Percentiles rank a stretch among this genome's conserved stretches.
These are phyloP conservation scores for Calephelis nemesis DNA, from an alignment of 1,140 invertebrate genomes.

Conservation along the genomic window DNA sequence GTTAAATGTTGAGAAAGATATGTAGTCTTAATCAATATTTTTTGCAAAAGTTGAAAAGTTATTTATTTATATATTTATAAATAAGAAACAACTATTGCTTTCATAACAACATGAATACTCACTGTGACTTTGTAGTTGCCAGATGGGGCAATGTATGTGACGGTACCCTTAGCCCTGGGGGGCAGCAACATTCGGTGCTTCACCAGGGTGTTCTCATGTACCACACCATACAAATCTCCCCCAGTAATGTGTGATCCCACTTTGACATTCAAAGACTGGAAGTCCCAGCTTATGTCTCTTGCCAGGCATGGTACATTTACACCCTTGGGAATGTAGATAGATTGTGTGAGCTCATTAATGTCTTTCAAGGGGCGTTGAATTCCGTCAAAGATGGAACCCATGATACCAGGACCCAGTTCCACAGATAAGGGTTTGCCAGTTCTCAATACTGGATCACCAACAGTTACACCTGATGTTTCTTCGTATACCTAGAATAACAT, in stretches of 20 bases:
- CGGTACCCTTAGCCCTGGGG: slow-evolving; percentile 96
- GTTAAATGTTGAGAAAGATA: no score
- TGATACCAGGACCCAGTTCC: slow-evolving; percentile 99
- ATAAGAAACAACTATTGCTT: no score
- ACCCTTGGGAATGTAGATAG: slow-evolving; percentile 99
- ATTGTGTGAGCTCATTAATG: slow-evolving; percentile 95
- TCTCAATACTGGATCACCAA: slow-evolving; percentile 98
- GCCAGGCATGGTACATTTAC: slow-evolving; percentile 95
- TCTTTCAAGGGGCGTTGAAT: slow-evolving; percentile 99
- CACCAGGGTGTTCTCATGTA: slow-evolving; percentile 98
- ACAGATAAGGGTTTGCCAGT: slow-evolving; percentile 99
- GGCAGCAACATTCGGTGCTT: slow-evolving; percentile 98
- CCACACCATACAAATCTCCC: slow-evolving; percentile 97
- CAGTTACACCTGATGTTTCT: slow-evolving; percentile 99
- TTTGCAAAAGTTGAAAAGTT: no score
- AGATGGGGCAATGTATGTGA: slow-evolving; percentile 96
- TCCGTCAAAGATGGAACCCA: slow-evolving; percentile 99
- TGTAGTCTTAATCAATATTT: no score
- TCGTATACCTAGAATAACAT: slow-evolving; percentile 90
- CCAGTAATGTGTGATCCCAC: slow-evolving; percentile 98
- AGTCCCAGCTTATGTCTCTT: slow-evolving; percentile 94
- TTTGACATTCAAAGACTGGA: slow-evolving; percentile 90
- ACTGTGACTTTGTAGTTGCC: slow-evolving; percentile 97
- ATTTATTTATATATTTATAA: no score
- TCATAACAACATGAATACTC: slow-evolving; percentile 61